Conservation (phyloP, 2,797 vertebrate species). For the Lepilemur septentrionalis region DNA sequence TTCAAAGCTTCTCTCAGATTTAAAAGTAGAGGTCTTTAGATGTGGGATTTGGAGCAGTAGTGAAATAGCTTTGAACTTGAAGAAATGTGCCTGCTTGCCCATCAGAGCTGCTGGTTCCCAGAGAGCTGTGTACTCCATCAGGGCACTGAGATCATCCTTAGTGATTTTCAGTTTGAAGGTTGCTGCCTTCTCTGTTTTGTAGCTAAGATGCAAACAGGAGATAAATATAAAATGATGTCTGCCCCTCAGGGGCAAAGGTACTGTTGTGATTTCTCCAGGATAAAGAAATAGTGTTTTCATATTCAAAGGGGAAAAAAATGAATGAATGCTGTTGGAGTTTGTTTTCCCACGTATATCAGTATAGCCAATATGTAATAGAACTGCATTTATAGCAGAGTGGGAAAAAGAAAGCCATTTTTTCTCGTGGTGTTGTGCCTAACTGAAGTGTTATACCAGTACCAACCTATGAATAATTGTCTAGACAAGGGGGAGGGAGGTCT, state of each 20-base stretch:
- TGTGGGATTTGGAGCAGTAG: background rate
- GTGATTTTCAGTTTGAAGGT: too few relatives aligned
- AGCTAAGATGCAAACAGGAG: background rate
- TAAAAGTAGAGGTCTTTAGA: background rate
- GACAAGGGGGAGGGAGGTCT: too few relatives aligned
- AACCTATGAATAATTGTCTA: background rate
- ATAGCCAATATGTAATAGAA: fast-evolving
- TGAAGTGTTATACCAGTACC: background rate
- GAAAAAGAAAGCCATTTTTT: background rate
- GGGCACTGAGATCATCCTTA: fast-evolving
- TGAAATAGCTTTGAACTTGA: background rate
- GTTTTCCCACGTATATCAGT: background rate
- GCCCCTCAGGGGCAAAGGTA: background rate
- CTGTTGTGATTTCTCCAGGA: background rate
- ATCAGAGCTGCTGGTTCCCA: background rate
- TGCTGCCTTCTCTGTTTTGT: background rate
- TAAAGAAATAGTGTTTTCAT: background rate
- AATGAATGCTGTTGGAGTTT: background rate
- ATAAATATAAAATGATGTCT: background rate
- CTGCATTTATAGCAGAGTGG: background rate
- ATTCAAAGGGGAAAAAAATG: fast-evolving
- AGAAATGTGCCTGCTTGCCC: background rate
- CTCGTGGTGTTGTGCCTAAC: fast-evolving
- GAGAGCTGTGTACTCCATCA: background rate
- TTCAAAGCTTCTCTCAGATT: background rate